Evolutionary conservation across 1,140 invertebrate genomes (phyloP), one percentile per base, ranked within the genome.

Genomic region (Leucophenga varia): DNA sequence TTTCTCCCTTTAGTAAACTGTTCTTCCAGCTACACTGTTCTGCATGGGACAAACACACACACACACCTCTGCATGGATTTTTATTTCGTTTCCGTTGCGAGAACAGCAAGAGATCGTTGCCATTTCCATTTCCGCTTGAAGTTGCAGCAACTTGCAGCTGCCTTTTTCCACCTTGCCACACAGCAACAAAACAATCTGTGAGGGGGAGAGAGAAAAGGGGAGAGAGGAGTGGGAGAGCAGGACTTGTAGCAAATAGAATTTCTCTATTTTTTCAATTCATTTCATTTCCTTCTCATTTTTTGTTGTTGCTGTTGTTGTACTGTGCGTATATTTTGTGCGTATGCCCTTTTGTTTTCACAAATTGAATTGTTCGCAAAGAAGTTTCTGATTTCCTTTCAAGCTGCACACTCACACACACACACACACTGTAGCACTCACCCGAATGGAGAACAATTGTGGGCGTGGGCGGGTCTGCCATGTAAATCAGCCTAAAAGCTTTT

Each of bases 401-500:
- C 37, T 48, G 37, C 47, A 43, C 32, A 19, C 25, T n/a, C n/a
- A n/a, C n/a, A n/a, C n/a, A n/a, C n/a, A n/a, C n/a, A n/a, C 47
- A 43, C 32, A 19, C 25, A 43, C 42, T 36, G 18, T 9, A 43
- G 48, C 36, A 50, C 28, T 41, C 36, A 38, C 40, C 31, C 2
- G 34, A 51, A 39, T 3, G 34, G 9, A 13, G 2, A 14, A 2
- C 7, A 13, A n/a, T 28, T 7, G 3, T 2, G 32, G 9, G 2
- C 2, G 21, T 7, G 5, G 5, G n/a, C 17, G 7, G 5, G 17
- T 25, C 14, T 22, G 35, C 52, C n/a, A 54, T 54, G 48, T 54
- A 54, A 54, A 54, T 54, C 52, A 54, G 52, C 43, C 48, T 54
- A 54, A 54, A 54, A 54, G 52, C 52, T 51, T 54, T 54, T 45